Base-by-base conservation (phyloP, 2,113 vertebrate genomes). In the Todiramphus saurophagus region DNA sequence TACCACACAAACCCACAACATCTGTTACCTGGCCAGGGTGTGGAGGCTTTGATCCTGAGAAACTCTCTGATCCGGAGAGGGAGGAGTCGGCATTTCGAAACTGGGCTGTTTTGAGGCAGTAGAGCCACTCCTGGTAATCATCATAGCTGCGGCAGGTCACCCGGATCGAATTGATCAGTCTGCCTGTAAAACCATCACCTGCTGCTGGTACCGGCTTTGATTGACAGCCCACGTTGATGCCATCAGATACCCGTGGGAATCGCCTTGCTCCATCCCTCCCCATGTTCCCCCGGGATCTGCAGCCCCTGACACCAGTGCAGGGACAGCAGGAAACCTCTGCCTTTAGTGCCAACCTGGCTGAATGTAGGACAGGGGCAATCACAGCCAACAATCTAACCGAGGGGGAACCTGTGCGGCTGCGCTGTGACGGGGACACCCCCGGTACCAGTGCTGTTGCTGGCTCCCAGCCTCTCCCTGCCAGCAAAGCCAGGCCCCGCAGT, bases 141-240 rank as follows among this genome's bases (percentile, higher is more conserved):
- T 94, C 93, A 0, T 98, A 98, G 89, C 90, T 98, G 96, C 77
- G 79, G 44, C 98, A 98, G n/a, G 80, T 86, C 95, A 98, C 98
- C 3, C 98, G 97, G 93, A 98, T 98, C 10, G 98, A 98, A 14
- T 98, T 98, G 94, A 98, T 98, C 43, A 98, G 95, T 0, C 66
- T 97, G 33, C 98, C 98, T 98, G 94, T 30, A 24, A 50, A 87
- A 76, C 81, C 70, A 92, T 5, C 75, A 2, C 53, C 23, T 3
- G 0, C 12, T 33, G 79, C 73, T n/a, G 16, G 55, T 3, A 35
- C 53, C 0, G 11, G 15, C 9, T 59, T 25, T 2, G 7, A 5
- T 2, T 1, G 1, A 30, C n/a, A 9, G 9, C 4, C 35, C 2
- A 1, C 1, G 25, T 8, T 5, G 19, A 55, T 31, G 27, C 68